Conservation (phyloP, 2,797 vertebrate genomes). For the Synaphobranchus kaupii region DNA sequence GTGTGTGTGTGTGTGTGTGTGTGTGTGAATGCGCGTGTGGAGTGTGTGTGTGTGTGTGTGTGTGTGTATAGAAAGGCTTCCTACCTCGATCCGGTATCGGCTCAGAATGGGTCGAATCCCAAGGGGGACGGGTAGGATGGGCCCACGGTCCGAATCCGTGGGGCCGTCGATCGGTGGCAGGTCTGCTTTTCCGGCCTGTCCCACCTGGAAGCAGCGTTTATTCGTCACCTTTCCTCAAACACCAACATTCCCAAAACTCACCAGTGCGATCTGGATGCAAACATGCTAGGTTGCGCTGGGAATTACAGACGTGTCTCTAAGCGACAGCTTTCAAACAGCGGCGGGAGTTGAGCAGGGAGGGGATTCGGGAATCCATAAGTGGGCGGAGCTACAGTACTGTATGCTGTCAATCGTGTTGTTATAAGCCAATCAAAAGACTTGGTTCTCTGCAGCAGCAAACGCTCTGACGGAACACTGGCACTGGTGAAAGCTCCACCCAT, state of each 20-base stretch:
- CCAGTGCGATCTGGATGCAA: no score
- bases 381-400: not conserved
- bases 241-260: no score
- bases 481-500: not conserved
- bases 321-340: not conserved
- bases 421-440: no score
- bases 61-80: not conserved
- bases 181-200: conserved; percentile 84
- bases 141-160: conserved; percentile 84
- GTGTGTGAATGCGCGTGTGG: no score
- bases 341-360: not conserved
- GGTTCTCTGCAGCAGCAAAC: no score
- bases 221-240: not conserved
- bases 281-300: not conserved
- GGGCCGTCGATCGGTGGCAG: conserved; percentile 87
- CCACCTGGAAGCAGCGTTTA: conserved; percentile 72
- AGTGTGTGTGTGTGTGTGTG: no score
- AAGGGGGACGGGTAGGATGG: conserved; percentile 90
- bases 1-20: no score
- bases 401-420: not conserved
- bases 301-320: not conserved
- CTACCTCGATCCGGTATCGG: conserved; percentile 95
- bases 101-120: conserved; percentile 92
- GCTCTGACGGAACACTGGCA: no score
- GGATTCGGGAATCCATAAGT: not conserved